Conservation (phyloP, 2,888 invertebrate species). For the Axea sp. region DNA sequence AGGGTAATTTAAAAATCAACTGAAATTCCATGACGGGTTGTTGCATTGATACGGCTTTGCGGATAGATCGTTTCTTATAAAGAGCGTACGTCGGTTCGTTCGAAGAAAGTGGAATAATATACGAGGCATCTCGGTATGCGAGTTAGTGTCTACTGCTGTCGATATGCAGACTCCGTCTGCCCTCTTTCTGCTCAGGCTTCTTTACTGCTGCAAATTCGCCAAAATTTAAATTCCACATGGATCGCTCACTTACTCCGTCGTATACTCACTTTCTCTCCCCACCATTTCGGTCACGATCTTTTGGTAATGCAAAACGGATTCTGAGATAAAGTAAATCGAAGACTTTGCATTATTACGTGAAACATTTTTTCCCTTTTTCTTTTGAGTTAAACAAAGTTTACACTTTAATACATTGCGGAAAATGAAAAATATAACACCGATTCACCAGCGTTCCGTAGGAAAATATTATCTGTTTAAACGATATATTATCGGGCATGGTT, state of each 20-base stretch:
- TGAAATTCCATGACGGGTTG: slow-evolving; percentile 45
- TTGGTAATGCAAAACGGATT: slow-evolving; percentile 66
- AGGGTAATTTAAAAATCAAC: slow-evolving; percentile 51
- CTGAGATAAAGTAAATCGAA: slow-evolving; percentile 62
- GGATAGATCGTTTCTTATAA: slow-evolving; percentile 61
- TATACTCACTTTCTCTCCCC: slow-evolving; percentile 51
- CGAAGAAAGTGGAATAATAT: slow-evolving; percentile 65
- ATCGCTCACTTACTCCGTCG: slow-evolving; percentile 62
- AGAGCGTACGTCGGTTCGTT: slow-evolving; percentile 44
- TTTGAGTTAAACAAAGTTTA: slow-evolving; percentile 7
- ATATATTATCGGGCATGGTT: no score
- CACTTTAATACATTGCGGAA: slow-evolving; percentile 6
- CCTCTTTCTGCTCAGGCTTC: slow-evolving; percentile 56
- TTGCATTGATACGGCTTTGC: slow-evolving; percentile 58
- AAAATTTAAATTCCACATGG: slow-evolving; percentile 72
- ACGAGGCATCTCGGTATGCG: slow-evolving; percentile 68
- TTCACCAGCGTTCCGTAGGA: no score
- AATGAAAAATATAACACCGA: no score
- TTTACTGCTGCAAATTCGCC: slow-evolving; percentile 65
- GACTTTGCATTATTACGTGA: slow-evolving; percentile 57
- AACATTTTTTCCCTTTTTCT: slow-evolving; percentile 20
- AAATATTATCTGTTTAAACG: no score
- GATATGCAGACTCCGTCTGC: slow-evolving; percentile 71
- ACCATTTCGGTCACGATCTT: slow-evolving; percentile 62
- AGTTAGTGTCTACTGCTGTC: slow-evolving; percentile 68